Evolutionary conservation across 35 echinoderm and acorn worm genomes (phyloP).

Genomic region (Anneissia japonica): DNA sequence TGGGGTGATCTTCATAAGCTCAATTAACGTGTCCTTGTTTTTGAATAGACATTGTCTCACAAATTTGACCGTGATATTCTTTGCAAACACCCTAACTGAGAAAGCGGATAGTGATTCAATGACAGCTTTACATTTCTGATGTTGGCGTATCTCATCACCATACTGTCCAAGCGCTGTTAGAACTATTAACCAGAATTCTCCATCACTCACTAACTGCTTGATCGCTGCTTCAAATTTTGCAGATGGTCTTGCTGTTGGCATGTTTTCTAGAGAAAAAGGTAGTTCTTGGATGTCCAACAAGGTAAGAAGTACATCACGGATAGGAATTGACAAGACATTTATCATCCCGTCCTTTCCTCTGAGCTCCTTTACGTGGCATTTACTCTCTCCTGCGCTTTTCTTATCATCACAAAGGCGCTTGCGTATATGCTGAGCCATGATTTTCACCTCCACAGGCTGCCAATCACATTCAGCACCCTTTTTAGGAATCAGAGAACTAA

Average conservation of each 20-base stretch:
- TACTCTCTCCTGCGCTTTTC: no score
- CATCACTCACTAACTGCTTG: background rate
- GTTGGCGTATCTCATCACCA: background rate
- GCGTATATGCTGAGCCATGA: background rate
- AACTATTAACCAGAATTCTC: background rate
- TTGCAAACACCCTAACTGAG: background rate
- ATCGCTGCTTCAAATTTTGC: background rate
- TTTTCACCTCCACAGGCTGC: background rate
- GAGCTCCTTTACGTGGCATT: background rate
- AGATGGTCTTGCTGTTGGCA: background rate
- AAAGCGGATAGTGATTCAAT: background rate
- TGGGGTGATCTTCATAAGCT: background rate
- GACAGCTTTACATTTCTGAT: background rate
- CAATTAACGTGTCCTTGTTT: background rate
- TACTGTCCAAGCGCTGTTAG: background rate
- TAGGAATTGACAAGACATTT: background rate
- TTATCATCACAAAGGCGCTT: background rate
- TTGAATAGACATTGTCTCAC: background rate
- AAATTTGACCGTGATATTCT: background rate
- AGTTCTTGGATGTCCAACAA: background rate
- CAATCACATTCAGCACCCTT: constrained; percentile 1
- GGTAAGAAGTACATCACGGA: background rate
- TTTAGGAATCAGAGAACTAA: background rate
- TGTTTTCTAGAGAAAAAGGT: background rate
- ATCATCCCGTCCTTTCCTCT: background rate